Evolutionary conservation across 2,888 invertebrate genomes (phyloP), one percentile per base, ranked within the genome.

Genomic region (Microdon myrmicae): DNA sequence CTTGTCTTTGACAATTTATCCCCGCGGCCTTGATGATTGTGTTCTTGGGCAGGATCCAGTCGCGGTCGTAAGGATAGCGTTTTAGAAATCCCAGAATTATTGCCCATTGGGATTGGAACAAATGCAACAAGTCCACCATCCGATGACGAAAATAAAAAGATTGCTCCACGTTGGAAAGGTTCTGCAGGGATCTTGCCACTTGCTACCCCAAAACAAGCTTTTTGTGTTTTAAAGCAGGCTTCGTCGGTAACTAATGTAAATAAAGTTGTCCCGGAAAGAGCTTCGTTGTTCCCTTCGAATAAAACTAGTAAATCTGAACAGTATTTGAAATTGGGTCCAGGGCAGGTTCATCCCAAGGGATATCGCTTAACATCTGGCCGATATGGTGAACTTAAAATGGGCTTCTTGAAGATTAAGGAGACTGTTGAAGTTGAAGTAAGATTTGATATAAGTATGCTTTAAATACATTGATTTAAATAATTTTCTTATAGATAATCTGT

Each of bases 351-450:
- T 78, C 92, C 92, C 39, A 85, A 88, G 69, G 90, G 87, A 71
- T 88, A 87, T 72, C 86, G 86, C 70, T 81, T 88, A 70, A 84
- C 84, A 71, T 85, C 86, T 73, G 86, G 86, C 53, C 87, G 87
- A 70, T 84, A 86, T 60, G 92, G 94, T 3, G 92, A 94, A 80
- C 86, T 96, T 69, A 91, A 92, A 76, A 83, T 96, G 77, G 92
- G 92, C 58, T 87, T 96, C 72, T 86, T 90, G 73, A 90, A 95
- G 84, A 88, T 92, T 74, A 95, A 95, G 81, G 94, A 94, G 71
- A 91, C 92, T 71, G 85, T 96, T 59, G 94, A 95, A 79, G 90
- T 96, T 14, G 94, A 95, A 83, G 86, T 85, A 28, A 75, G 71
- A 69, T n/a, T 3, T 25, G 9, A 26, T 8, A 5, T 5, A 8